phyloP scores from a whole-genome alignment of 2,113 vertebrate genomes.

The Poeciliopsis turrubarensis region DNA sequence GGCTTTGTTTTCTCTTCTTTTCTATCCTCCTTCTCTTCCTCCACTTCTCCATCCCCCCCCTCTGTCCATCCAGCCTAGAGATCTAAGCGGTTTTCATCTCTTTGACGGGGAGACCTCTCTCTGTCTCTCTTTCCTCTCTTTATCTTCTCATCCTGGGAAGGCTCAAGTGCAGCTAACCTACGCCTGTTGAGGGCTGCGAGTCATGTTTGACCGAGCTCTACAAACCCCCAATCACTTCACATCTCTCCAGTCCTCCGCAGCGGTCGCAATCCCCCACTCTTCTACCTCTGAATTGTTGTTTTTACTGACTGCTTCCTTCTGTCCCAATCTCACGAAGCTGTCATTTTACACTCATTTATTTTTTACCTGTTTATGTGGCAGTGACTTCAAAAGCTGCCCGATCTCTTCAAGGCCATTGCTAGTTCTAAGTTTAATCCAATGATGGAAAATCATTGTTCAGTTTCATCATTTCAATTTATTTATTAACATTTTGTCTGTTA shows the following conservation, averaged over 20 bases:
- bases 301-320: slow-evolving; percentile 9
- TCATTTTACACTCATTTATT: slow-evolving; percentile 11
- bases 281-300: slow-evolving; percentile 25
- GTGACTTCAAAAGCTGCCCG: not conserved
- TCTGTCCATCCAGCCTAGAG: slow-evolving; percentile 45
- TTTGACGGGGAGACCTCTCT: slow-evolving; percentile 38
- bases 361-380: not conserved
- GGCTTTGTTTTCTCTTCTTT: slow-evolving; percentile 33
- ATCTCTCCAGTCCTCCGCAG: slow-evolving; percentile 31
- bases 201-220: slow-evolving; percentile 53
- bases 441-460: not conserved
- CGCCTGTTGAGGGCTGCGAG: slow-evolving; percentile 30
- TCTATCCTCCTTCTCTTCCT: slow-evolving; percentile 5
- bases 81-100: slow-evolving; percentile 68
- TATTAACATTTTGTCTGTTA: not conserved
- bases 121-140: slow-evolving; percentile 30
- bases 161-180: slow-evolving; percentile 41
- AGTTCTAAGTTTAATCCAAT: not conserved
- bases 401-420: not conserved
- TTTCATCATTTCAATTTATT: not conserved
- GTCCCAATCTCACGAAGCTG: not conserved
- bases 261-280: slow-evolving; percentile 13
- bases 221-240: slow-evolving; percentile 57
- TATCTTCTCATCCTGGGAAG: slow-evolving; percentile 55
- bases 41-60: slow-evolving; percentile 20